Percentiles rank a stretch among this genome's conserved stretches.
phyloP scores from a whole-genome alignment of 1,140 invertebrate genomes.

The Drosophila serrata region DNA sequence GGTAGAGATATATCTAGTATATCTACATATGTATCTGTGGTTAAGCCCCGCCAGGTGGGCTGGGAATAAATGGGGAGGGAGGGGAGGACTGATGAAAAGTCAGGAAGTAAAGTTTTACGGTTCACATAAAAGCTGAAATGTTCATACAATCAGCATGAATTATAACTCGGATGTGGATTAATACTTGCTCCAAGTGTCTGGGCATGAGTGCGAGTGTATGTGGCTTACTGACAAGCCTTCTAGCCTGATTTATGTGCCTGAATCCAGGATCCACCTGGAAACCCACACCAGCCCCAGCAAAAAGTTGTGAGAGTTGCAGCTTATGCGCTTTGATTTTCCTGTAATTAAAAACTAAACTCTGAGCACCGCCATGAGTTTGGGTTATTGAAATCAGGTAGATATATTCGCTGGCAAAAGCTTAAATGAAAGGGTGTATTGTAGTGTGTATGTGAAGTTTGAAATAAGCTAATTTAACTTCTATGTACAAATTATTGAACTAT shows the following conservation, averaged over 20 bases:
- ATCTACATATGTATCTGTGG: slow-evolving; percentile 41
- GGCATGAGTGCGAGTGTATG: slow-evolving; percentile 8
- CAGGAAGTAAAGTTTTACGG: slow-evolving; percentile 83
- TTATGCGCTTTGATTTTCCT: slow-evolving; percentile 56
- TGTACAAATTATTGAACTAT: not conserved
- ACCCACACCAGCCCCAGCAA: slow-evolving; percentile 2
- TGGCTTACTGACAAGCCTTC: slow-evolving; percentile 55
- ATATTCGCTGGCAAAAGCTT: not conserved
- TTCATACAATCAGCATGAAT: slow-evolving; percentile 84
- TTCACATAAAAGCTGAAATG: slow-evolving; percentile 83
- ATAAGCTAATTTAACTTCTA: not conserved
- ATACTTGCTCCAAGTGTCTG: slow-evolving; percentile 62
- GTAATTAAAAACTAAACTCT: slow-evolving; percentile 53
- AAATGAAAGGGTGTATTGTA: slow-evolving; percentile 1
- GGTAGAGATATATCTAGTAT: slow-evolving; percentile 6
- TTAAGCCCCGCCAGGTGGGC: slow-evolving; percentile 17
- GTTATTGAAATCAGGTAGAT: slow-evolving; percentile 3
- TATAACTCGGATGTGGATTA: slow-evolving; percentile 84
- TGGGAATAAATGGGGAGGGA: slow-evolving; percentile 1
- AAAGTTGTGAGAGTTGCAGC: slow-evolving; percentile 35
- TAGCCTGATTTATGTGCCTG: slow-evolving; percentile 18
- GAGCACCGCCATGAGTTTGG: slow-evolving; percentile 11
- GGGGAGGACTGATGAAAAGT: slow-evolving; percentile 69
- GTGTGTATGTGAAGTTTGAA: not conserved
- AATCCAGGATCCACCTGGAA: slow-evolving; percentile 1